Evolutionary conservation across 2,797 vertebrate genomes (phyloP).

Genomic region (Cichlasoma orientale): DNA sequence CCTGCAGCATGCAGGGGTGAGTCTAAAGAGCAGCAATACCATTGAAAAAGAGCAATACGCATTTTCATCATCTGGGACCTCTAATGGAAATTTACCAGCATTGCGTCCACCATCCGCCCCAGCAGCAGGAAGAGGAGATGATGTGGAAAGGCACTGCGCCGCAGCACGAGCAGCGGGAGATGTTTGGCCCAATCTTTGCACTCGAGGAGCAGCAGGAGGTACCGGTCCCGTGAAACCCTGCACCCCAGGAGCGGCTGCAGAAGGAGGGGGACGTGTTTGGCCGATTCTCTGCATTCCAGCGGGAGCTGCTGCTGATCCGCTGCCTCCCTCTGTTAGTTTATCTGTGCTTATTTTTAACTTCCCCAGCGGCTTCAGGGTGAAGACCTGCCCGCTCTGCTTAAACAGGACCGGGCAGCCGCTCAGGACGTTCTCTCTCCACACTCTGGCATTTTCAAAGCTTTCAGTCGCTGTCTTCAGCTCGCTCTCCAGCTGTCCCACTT

Average conservation of each 20-base stretch:
- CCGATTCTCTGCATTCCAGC: background rate
- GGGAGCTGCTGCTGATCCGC: background rate
- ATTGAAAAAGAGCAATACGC: background rate
- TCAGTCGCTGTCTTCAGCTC: conserved; percentile 23
- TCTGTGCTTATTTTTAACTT: conserved; percentile 15
- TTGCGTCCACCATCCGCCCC: background rate
- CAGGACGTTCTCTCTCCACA: conserved; percentile 64
- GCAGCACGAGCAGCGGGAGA: background rate
- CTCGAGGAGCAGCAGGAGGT: background rate
- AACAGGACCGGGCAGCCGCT: conserved; percentile 66
- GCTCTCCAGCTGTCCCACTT: conserved; percentile 42
- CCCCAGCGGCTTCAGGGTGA: conserved; percentile 50
- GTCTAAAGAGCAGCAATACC: background rate
- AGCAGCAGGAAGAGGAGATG: background rate
- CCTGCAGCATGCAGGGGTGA: background rate
- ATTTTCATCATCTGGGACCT: background rate
- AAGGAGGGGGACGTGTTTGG: background rate
- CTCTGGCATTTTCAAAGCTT: conserved; percentile 29
- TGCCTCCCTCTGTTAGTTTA: background rate
- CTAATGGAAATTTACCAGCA: conserved; percentile 20
- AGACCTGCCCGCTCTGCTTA: conserved; percentile 54
- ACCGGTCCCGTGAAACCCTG: background rate
- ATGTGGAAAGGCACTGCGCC: background rate
- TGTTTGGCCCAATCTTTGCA: background rate
- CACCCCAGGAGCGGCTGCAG: background rate